Conservation (phyloP, 2,888 invertebrate genomes). For the Pollenia labialis region DNA sequence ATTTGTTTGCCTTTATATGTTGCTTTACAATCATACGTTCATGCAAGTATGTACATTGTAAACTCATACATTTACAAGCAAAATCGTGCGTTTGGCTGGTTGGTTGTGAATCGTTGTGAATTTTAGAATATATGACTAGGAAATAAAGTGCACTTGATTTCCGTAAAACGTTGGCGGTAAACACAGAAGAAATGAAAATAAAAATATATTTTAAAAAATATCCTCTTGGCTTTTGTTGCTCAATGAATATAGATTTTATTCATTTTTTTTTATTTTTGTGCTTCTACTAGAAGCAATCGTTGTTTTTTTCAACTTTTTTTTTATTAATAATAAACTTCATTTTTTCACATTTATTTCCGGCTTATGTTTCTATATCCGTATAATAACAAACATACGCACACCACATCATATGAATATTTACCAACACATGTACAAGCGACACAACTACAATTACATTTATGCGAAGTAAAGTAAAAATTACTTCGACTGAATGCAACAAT, state of each 20-base stretch:
- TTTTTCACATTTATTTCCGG: constrained; percentile 74
- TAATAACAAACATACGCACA: constrained; percentile 40
- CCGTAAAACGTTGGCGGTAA: constrained; percentile 67
- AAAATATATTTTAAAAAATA: constrained; percentile 60
- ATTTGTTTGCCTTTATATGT: neutral
- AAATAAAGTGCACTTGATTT: constrained; percentile 73
- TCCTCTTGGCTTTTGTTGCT: constrained; percentile 64
- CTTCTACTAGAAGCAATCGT: constrained; percentile 5
- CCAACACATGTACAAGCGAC: constrained; percentile 30
- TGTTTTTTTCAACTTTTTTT: constrained; percentile 14
- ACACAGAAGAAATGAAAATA: constrained; percentile 59
- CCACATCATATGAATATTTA: constrained; percentile 48
- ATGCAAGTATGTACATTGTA: neutral
- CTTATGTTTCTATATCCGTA: constrained; percentile 74
- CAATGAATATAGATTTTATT: constrained; percentile 60
- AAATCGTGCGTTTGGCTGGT: constrained; percentile 29
- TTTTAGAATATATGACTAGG: constrained; percentile 73
- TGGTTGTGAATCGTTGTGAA: constrained; percentile 27
- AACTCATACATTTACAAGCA: neutral
- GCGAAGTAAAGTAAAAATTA: constrained; percentile 18
- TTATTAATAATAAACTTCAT: constrained; percentile 67
- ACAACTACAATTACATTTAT: constrained; percentile 17
- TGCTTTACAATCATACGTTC: neutral
- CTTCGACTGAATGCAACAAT: constrained; percentile 27
- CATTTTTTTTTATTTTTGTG: constrained; percentile 18